These are phyloP conservation scores for Gastracanthus pulcherrimus DNA, from an alignment of 2,888 invertebrate species.

Conservation along the genomic window DNA sequence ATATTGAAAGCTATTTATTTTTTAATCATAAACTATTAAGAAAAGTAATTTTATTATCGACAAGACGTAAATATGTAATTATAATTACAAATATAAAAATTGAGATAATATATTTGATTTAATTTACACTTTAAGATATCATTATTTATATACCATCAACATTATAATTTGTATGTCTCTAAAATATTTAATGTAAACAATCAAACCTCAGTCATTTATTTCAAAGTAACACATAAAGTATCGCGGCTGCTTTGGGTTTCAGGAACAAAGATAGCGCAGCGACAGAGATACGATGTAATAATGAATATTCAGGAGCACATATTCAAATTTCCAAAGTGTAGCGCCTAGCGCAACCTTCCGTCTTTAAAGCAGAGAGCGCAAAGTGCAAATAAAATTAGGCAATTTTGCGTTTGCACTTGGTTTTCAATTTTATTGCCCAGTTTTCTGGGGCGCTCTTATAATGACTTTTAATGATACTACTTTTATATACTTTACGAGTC, in stretches of 20 bases:
- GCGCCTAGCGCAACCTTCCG: background rate
- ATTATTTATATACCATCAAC: too few species aligned
- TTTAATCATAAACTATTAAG: too few species aligned
- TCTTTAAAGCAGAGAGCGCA: background rate
- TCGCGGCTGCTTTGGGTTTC: background rate
- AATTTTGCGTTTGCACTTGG: background rate
- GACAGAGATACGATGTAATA: slow-evolving; percentile 6
- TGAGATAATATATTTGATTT: too few species aligned
- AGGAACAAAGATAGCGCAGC: slow-evolving; percentile 8
- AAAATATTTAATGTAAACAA: background rate
- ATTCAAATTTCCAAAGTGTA: slow-evolving; percentile 34
- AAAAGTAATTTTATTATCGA: too few species aligned
- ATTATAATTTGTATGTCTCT: too few species aligned
- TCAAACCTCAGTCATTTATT: background rate
- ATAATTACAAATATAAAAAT: too few species aligned
- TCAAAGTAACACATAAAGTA: background rate
- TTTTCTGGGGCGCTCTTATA: too few species aligned
- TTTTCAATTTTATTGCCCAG: background rate
- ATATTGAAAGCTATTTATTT: too few species aligned
- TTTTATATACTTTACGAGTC: background rate
- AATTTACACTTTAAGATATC: too few species aligned
- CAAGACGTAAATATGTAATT: too few species aligned
- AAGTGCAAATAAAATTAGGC: background rate
- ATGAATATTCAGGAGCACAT: slow-evolving; percentile 43
- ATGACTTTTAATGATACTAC: background rate